Base-by-base conservation (phyloP, 64 coral and sea anemone species). In the Porites australiensis region DNA sequence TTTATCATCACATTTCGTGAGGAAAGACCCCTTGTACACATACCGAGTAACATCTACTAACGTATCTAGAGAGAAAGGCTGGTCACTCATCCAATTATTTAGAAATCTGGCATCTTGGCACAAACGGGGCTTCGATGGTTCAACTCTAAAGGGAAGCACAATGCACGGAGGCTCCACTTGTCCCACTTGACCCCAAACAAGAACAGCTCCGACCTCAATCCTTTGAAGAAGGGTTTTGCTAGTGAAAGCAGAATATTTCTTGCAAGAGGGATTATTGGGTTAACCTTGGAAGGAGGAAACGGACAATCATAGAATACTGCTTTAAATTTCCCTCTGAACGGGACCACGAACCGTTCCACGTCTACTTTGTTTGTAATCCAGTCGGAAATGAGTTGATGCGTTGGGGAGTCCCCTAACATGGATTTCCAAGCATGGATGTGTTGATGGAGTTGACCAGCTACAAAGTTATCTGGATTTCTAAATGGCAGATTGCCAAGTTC, bases 1-100 rank as follows among this genome's bases (percentile, higher is more conserved):
- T 45, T 89, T 89, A 60, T 89, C 87, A 45, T 89, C 87, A 64
- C 48, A 53, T 60, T 89, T 89, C 0, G 87, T 76, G 6, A 89
- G 57, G 22, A 77, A 64, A 3, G 50, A 89, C 7, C 4, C 19
- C 21, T 70, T 90, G 13, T 79, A 65, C 49, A 66, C 82, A 86
- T 86, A 86, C 2, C 63, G 61, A 7, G 82, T 8, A 3, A 86
- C 2, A 71, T 86, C 82, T 27, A 44, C 37, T 19, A 86, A 16
- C 46, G 11, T 66, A 53, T 70, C 82, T 50, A 86, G 49, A 7
- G 82, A 69, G 44, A 86, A 86, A 80, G 86, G 86, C 2, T 13
- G 51, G 54, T 88, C 86, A 6, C 37, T 74, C 86, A 88, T 88
- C 86, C 86, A 88, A 18, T 74, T 13, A 50, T 88, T 88, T 11